Conservation (phyloP, 2,888 invertebrate species). For the Seira musarum region DNA sequence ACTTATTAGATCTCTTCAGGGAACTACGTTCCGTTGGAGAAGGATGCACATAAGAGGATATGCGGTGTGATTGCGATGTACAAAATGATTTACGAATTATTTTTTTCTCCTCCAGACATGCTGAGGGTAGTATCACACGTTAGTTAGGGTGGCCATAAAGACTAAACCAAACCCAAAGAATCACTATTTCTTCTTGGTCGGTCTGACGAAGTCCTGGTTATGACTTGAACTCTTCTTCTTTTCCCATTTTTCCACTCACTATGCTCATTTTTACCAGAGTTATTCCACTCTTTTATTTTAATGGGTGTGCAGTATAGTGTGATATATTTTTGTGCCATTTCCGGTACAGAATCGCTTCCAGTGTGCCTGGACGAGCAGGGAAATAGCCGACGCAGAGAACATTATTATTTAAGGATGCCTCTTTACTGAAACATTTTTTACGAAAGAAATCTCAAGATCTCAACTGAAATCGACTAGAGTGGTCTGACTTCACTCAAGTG, state of each 20-base stretch:
- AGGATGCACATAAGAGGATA: neutral
- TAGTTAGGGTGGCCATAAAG: neutral
- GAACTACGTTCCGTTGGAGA: neutral
- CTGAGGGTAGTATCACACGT: no score
- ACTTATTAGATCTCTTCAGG: neutral
- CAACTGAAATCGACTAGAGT: no score
- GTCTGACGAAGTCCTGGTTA: neutral
- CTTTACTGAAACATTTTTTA: neutral
- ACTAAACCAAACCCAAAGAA: neutral
- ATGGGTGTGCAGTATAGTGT: neutral
- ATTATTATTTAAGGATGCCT: neutral
- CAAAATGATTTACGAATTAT: neutral
- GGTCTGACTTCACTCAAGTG: no score
- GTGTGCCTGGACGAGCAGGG: neutral
- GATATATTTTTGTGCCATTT: constrained; percentile 35
- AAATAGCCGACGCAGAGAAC: neutral
- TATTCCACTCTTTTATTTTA: constrained; percentile 1
- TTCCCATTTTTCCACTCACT: constrained; percentile 7
- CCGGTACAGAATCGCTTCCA: constrained; percentile 32
- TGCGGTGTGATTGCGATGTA: neutral
- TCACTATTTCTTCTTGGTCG: neutral
- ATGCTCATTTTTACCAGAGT: constrained; percentile 4
- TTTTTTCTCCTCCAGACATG: no score
- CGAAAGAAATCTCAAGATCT: no score
- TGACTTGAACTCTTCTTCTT: neutral